Evolutionary conservation across 2,113 vertebrate genomes (phyloP), one percentile per base, ranked within the genome.

Genomic region (Tringa solitaria): DNA sequence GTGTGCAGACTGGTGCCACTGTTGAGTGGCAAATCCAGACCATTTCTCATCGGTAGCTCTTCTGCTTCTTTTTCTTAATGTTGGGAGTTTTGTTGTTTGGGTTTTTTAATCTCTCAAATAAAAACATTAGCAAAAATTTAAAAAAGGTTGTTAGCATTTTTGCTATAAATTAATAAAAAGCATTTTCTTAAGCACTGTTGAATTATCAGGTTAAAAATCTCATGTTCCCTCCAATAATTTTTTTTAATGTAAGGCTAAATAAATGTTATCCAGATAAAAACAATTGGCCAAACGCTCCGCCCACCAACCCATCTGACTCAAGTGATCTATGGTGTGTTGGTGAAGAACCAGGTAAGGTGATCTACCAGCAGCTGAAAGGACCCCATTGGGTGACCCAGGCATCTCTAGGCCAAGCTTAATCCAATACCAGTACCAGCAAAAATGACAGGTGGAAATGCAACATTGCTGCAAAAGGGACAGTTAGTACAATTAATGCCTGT

Each of bases 71-170:
- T 94, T 96, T 93, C 84, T 94, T 97, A 95, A 96, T 95, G 95
- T 94, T 87, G 95, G 96, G 96, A 97, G 89, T 95, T 96, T 96
- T 96, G 89, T 96, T 97, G 96, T 97, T 97, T 96, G 94, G 96
- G 94, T 75, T 97, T 97, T 97, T 96, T 96, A 94, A 95, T 96
- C 91, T 96, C 95, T 96, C 90, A 92, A 97, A 97, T 96, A 96
- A 97, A 96, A 93, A 94, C 57, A 39, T 95, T 93, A 94, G 94
- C 95, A 91, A 96, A 96, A 96, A 92, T 89, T 93, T 87, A 89
- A 93, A 94, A 86, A 91, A 94, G 63, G 57, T 96, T 92, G 86
- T 92, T 96, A 96, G 93, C 83, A 87, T 96, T 92, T 94, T 92
- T 96, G 95, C 94, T 89, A 72, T 86, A 59, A 93, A 68, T 87